Base-by-base conservation (phyloP, 2,797 vertebrate species). In the Tokudaia tokunoshimensis region DNA sequence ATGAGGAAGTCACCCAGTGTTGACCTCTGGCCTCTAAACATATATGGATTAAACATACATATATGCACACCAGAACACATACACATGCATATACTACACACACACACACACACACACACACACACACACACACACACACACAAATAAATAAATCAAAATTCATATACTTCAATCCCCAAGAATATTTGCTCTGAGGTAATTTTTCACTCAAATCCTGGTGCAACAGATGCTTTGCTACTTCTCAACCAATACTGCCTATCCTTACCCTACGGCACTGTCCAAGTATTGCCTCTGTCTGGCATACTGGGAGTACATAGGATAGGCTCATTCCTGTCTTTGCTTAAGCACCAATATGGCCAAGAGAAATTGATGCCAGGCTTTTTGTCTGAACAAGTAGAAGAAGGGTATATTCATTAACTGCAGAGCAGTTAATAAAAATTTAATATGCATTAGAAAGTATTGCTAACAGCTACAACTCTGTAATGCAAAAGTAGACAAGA, bases 201-300 rank as follows among this genome's bases (percentile, higher is more conserved):
- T 65, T 88, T 20, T 52, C 76, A 70, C 24, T 52, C 41, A 15
- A 86, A 12, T 29, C 44, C 26, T 20, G 41, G 59, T n/a, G 9
- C 26, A 0, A 14, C 3, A 0, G 29, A 37, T 34, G 1, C 20
- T 34, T 59, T 44, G 34, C 6, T 57, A n/a, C 24, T 76, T 13
- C 2, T 47, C 26, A 59, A 14, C 67, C 37, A 24, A 29, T 15
- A 1, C 13, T 11, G 29, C 29, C 6, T 65, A 37, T n/a, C 17
- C 63, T 41, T 19, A 67, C 50, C 31, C 0, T 6, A 75, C 50
- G 41, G 13, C 14, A 15, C 9, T 15, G 13, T 0, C 13, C n/a
- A 50, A 20, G 20, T 31, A 9, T 5, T n/a, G 26, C 3, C 75
- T 85, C 84, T 52, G 50, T 14, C 26, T 22, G 20, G 79, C 19